Conservation (phyloP, 2,888 invertebrate species). For the Morpho helenor region DNA sequence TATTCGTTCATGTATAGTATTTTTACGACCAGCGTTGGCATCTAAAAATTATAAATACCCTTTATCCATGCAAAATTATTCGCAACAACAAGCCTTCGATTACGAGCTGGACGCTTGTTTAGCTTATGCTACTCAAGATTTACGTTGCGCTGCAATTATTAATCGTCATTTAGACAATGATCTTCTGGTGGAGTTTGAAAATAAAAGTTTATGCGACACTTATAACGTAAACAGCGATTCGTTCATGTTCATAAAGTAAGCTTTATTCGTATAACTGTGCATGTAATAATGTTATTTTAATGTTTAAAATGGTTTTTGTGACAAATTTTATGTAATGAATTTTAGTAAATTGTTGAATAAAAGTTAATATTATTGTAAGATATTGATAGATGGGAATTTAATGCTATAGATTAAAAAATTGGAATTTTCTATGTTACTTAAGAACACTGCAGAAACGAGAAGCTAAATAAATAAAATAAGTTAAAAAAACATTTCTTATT, state of each 20-base stretch:
- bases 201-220: conserved; percentile 35
- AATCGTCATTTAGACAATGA: conserved; percentile 38
- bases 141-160: conserved; percentile 38
- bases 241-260: background rate
- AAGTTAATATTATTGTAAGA: no score
- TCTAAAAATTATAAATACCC: background rate
- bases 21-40: conserved; percentile 30
- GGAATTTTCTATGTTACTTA: no score
- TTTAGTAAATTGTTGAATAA: no score
- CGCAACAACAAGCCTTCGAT: conserved; percentile 32
- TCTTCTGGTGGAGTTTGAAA: conserved; percentile 31
- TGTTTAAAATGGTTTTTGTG: no score
- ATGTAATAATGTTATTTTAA: no score
- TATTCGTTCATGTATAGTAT: conserved; percentile 38
- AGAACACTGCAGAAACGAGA: no score
- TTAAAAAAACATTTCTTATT: no score
- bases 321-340: no score
- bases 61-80: conserved; percentile 31
- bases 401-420: no score
- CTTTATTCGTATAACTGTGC: no score
- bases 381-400: no score
- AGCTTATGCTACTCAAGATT: conserved; percentile 31
- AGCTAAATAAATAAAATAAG: no score
- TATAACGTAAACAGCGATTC: conserved; percentile 15
- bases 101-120: conserved; percentile 36